These are phyloP conservation scores for Ochotona princeps DNA, from an alignment of 2,113 vertebrate species.

Conservation along the genomic window DNA sequence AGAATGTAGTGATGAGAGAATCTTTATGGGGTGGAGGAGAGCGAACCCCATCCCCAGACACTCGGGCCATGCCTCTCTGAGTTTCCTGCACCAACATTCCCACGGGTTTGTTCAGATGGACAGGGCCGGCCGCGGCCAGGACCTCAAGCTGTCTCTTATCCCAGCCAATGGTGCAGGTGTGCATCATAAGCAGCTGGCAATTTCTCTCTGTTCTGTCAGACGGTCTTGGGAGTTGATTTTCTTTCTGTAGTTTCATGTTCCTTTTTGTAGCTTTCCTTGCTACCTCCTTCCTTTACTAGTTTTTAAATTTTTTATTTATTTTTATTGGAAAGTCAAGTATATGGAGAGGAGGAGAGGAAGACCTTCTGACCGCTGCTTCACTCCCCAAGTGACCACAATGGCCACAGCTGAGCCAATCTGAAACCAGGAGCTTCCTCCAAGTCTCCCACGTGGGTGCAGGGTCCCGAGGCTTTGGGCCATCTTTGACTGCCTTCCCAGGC, in stretches of 20 bases:
- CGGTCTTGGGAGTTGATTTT: background rate
- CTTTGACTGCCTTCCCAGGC: no score
- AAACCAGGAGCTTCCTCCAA: no score
- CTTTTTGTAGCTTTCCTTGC: background rate
- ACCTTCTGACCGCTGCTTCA: no score
- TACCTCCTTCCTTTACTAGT: background rate
- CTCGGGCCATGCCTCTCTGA: background rate
- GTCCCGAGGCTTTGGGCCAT: no score
- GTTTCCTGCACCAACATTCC: no score
- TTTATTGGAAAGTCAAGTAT: background rate
- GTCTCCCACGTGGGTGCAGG: no score
- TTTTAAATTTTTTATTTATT: background rate
- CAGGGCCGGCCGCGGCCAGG: background rate
- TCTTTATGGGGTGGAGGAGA: accelerated
- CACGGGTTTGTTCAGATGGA: background rate
- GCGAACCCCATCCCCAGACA: accelerated
- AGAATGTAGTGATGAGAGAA: background rate
- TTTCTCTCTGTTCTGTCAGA: background rate
- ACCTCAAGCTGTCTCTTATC: accelerated
- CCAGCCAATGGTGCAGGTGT: background rate
- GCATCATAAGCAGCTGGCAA: accelerated
- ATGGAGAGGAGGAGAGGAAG: no score
- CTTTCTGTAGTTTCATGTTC: background rate
- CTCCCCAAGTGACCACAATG: no score
- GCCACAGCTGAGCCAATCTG: no score